Evolutionary conservation across 2,113 vertebrate genomes (phyloP), one percentile per base, ranked within the genome.

Genomic region (Chaetops frenatus): DNA sequence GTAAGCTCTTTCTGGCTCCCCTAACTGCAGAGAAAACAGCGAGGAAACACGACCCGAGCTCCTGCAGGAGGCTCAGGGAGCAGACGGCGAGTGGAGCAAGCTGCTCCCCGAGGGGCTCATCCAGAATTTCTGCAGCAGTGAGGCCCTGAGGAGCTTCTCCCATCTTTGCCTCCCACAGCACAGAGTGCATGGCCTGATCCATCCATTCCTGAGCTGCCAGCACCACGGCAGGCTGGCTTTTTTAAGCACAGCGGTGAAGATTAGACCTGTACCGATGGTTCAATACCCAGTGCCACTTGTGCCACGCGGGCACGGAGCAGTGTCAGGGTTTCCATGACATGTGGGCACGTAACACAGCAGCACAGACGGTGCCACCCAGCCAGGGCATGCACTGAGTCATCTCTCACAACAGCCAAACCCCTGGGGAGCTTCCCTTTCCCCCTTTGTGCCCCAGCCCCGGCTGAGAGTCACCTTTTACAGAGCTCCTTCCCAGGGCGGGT

Each of bases 231-330:
- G 51, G 44, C 47, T 1, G 7, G 7, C 9, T 11, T 31, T 40
- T 73, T 64, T 18, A 11, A 21, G 20, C 48, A 47, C 62, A 38
- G 70, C 53, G 56, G n/a, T 2, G 12, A 35, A 12, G 47, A 24
- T 10, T 2, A 20, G n/a, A 12, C 9, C 28, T 0, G 0, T n/a
- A 20, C 3, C 1, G 1, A 66, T 5, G 57, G 35, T 2, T 81
- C 38, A n/a, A 53, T 19, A 23, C 72, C 45, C 24, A 1, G 1
- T 10, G 65, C 35, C 80, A 7, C 33, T 12, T 25, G 35, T 18
- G 16, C 29, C 6, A 4, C 9, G 11, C 11, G 2, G 36, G 11
- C 1, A 2, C 54, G 4, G 51, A 81, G 88, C 25, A 0, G 11
- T 6, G 61, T 89, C 91, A 85, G 92, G 6, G 18, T 94, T 95